Conservation (phyloP, 2,113 vertebrate species). For the Apteryx owenii region DNA sequence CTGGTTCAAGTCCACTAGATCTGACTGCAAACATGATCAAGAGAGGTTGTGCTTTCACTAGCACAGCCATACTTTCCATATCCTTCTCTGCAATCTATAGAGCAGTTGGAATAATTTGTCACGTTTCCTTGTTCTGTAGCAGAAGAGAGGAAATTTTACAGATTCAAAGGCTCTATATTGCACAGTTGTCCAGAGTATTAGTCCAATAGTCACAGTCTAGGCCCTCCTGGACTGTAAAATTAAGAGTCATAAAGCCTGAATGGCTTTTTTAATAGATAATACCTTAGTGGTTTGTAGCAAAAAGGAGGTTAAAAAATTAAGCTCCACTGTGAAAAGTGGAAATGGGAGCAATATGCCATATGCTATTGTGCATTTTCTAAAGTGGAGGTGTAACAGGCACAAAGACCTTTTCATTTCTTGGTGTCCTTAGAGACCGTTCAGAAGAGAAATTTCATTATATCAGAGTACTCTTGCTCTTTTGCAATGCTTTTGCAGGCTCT, state of each 20-base stretch:
- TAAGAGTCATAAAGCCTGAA: constrained; percentile 20
- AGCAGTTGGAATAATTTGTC: not conserved
- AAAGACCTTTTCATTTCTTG: constrained; percentile 46
- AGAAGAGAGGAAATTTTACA: not conserved
- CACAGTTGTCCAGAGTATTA: not conserved
- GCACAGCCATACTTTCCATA: not conserved
- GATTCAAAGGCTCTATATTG: not conserved
- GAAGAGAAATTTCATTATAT: not conserved
- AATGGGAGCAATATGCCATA: constrained; percentile 17
- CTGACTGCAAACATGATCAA: not conserved
- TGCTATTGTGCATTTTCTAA: not conserved
- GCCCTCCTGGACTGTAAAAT: not conserved
- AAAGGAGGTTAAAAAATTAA: not conserved
- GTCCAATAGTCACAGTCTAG: not conserved
- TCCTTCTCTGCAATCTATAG: not conserved
- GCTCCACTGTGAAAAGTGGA: not conserved
- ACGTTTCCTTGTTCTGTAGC: not conserved
- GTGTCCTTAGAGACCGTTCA: constrained; percentile 42
- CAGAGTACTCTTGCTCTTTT: not conserved
- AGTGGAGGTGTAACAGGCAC: constrained; percentile 42
- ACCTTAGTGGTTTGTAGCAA: not conserved
- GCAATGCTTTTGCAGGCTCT: not conserved
- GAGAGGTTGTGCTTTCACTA: not conserved
- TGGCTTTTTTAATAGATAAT: not conserved
- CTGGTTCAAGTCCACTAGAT: not conserved